Percentiles rank a stretch among this genome's conserved stretches.
phyloP scores from a whole-genome alignment of 2,797 vertebrate genomes.

The Rachycentron canadum region DNA sequence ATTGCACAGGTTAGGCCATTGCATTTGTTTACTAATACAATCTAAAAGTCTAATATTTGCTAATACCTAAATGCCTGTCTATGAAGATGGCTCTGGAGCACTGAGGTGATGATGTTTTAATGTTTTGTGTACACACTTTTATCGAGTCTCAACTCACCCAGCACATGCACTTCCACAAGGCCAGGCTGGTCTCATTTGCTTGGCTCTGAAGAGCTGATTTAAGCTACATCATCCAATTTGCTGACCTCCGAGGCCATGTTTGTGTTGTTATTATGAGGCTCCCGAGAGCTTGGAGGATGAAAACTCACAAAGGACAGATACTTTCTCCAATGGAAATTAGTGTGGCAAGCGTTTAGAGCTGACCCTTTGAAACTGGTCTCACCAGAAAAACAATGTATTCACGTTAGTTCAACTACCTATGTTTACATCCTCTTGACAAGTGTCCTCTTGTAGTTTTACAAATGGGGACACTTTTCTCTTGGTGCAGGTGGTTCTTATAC shows the following conservation, averaged over 20 bases:
- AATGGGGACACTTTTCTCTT: not conserved
- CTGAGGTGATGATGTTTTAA: conserved; percentile 21
- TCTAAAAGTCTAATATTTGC: not conserved
- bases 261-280: conserved; percentile 41
- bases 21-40: not conserved
- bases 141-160: conserved; percentile 32
- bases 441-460: not conserved
- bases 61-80: not conserved
- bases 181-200: conserved; percentile 42
- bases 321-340: not conserved
- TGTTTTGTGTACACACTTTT: conserved; percentile 52
- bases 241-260: conserved; percentile 71
- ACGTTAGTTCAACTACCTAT: not conserved
- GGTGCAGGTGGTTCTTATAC: not conserved
- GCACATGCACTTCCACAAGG: conserved; percentile 30
- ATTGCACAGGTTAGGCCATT: no score
- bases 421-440: not conserved
- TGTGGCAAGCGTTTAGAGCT: not conserved
- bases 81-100: not conserved
- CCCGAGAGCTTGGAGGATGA: not conserved
- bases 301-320: not conserved
- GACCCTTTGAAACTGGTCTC: not conserved
- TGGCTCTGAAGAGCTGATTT: conserved; percentile 51
- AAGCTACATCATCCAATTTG: conserved; percentile 80
- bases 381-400: not conserved